A percentile compares a stretch with the other conserved stretches of the same genome.
phyloP scores from a whole-genome alignment of 2,113 vertebrate species.

The Aix galericulata region DNA sequence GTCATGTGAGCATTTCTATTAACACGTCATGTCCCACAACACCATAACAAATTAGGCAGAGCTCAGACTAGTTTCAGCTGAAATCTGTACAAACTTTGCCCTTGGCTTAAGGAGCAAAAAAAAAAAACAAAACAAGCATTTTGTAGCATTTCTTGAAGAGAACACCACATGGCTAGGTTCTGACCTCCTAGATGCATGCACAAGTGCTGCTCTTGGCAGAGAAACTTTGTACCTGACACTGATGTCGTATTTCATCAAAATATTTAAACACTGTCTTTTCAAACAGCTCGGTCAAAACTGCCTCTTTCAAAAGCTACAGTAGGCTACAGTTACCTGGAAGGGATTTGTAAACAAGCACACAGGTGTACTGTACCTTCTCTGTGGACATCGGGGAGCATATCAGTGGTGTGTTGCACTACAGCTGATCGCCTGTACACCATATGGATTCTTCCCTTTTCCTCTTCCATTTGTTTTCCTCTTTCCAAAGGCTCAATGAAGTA shows the following conservation, averaged over 20 bases:
- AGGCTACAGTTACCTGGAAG: not conserved
- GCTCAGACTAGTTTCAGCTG: not conserved
- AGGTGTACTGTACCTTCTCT: constrained; percentile 62
- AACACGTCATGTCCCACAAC: not conserved
- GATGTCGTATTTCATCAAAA: not conserved
- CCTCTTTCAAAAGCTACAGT: not conserved
- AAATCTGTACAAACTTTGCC: not conserved
- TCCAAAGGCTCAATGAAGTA: constrained; percentile 98
- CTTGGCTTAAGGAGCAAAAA: not conserved
- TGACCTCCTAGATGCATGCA: not conserved
- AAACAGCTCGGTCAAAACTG: not conserved
- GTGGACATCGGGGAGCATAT: constrained; percentile 77
- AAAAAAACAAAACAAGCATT: accelerated
- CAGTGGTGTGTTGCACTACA: constrained; percentile 60
- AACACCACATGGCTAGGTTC: not conserved
- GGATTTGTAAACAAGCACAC: accelerated
- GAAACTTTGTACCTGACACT: accelerated
- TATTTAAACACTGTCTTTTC: not conserved
- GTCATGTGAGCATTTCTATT: not conserved
- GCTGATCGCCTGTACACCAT: constrained; percentile 93
- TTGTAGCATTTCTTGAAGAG: not conserved
- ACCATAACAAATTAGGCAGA: not conserved
- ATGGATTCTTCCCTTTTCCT: constrained; percentile 90
- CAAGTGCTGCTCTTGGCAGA: not conserved
- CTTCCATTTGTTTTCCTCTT: constrained; percentile 89